Conservation (phyloP, 2,797 vertebrate genomes). For the Paguma larvata region DNA sequence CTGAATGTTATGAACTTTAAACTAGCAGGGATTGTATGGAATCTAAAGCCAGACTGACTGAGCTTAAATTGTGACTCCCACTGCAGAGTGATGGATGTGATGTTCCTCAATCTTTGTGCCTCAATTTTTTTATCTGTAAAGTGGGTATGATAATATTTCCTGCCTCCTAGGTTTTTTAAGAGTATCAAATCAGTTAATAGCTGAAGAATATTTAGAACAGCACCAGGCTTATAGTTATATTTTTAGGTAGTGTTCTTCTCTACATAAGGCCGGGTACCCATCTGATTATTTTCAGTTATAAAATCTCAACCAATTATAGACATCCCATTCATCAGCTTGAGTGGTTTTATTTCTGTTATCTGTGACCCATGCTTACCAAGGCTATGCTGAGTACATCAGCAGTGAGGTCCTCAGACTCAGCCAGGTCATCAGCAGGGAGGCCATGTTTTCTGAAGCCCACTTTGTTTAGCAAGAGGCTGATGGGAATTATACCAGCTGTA, state of each 20-base stretch:
- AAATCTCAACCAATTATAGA: background rate
- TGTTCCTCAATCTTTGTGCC: background rate
- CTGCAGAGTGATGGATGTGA: background rate
- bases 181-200: background rate
- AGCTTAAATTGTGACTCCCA: constrained; percentile 20
- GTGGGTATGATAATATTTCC: background rate
- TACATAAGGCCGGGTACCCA: background rate
- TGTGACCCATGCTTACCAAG: background rate
- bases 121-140: background rate
- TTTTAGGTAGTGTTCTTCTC: background rate
- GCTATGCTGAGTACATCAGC: background rate
- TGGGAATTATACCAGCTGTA: background rate
- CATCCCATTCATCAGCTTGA: background rate
- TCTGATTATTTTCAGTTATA: background rate
- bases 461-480: background rate
- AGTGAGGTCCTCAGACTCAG: background rate
- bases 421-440: background rate
- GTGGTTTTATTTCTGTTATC: background rate
- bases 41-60: background rate
- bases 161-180: background rate
- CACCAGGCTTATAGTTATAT: background rate
- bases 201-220: background rate
- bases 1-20: background rate
- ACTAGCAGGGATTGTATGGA: background rate
- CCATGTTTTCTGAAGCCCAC: background rate